Base-by-base conservation (phyloP, 2,797 vertebrate species). In the Cirrhinus mrigala region DNA sequence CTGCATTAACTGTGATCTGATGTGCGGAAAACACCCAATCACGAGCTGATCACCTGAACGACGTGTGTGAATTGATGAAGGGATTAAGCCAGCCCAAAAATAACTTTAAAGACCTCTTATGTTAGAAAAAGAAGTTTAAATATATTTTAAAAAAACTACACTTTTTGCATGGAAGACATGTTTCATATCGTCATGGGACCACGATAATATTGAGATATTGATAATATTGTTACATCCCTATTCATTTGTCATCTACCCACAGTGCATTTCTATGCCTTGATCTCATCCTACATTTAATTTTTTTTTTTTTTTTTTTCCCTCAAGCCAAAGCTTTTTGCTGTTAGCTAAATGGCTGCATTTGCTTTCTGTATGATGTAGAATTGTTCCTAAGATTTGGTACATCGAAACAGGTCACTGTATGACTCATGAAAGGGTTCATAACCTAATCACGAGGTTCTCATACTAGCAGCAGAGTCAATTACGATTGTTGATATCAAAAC, bases 401-500 rank as follows among this genome's bases (percentile, higher is more conserved):
- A 12, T 80, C 12, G 16, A 50, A 24, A 48, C 8, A 0, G 14
- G 24, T n/a, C 27, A 40, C 60, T 50, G 11, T 48, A 50, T n/a
- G 60, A 66, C 60, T 79, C 44, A 37, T 54, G 15, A 70, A 54
- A 24, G 14, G 79, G 40, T 81, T 81, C 6, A 33, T 29, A 83
- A 74, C 48, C 22, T 64, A 56, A 54, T 76, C 33, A 75, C 54
- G 46, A 76, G 64, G 1, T 40, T 84, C 22, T 46, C 37, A 77
- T 40, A 22, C 40, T 75, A 68, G 29, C 60, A 20, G 33, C 6
- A 9, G 12, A 48, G 27, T 50, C 62, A 16, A 58, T 81, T 70
- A 44, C n/a, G 24, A 69, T 70, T 84, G 74, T 48, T 70, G 40
- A 66, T 76, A 70, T 70, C 64, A 58, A 48, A 69, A 27, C 50